Percentiles rank a stretch among this genome's conserved stretches.
Evolutionary conservation across 2,797 vertebrate species (phyloP).

Genomic region (Adrianichthys oophorus): DNA sequence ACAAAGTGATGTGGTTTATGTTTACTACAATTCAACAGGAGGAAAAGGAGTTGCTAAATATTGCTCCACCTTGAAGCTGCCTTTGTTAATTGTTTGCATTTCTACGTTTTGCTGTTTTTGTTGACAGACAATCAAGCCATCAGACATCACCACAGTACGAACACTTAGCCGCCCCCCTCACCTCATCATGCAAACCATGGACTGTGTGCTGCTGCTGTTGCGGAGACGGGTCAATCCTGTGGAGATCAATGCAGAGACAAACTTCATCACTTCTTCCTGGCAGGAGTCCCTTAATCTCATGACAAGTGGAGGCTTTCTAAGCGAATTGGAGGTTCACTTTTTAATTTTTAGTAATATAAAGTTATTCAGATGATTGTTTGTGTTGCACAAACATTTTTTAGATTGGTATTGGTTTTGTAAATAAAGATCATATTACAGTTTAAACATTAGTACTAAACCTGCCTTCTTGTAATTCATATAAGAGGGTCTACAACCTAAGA

Average conservation of each 20-base stretch:
- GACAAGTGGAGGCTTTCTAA: slow-evolving; percentile 95
- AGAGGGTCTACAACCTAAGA: too few species aligned
- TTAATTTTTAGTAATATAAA: background rate
- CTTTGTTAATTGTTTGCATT: too few species aligned
- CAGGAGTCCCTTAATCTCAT: slow-evolving; percentile 96
- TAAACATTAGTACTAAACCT: too few species aligned
- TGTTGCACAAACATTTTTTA: too few species aligned
- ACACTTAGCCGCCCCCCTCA: slow-evolving; percentile 92
- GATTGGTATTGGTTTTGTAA: too few species aligned
- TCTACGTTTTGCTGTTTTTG: background rate
- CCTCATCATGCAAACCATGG: slow-evolving; percentile 99
- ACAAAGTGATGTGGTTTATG: too few species aligned
- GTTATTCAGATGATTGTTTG: background rate
- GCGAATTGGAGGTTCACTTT: slow-evolving; percentile 76
- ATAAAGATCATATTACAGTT: too few species aligned
- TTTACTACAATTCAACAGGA: too few species aligned
- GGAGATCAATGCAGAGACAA: slow-evolving; percentile 85
- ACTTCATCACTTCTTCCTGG: slow-evolving; percentile 87
- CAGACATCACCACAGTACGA: slow-evolving; percentile 93
- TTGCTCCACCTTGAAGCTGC: too few species aligned
- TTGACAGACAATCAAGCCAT: slow-evolving; percentile 90
- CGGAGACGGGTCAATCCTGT: slow-evolving; percentile 86
- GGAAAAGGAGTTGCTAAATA: too few species aligned
- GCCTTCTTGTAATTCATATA: too few species aligned
- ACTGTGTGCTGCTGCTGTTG: slow-evolving; percentile 94